Percentiles rank a stretch among this genome's conserved stretches.
Conservation (phyloP, 2,113 vertebrate species). For the Crotalus horridus region DNA sequence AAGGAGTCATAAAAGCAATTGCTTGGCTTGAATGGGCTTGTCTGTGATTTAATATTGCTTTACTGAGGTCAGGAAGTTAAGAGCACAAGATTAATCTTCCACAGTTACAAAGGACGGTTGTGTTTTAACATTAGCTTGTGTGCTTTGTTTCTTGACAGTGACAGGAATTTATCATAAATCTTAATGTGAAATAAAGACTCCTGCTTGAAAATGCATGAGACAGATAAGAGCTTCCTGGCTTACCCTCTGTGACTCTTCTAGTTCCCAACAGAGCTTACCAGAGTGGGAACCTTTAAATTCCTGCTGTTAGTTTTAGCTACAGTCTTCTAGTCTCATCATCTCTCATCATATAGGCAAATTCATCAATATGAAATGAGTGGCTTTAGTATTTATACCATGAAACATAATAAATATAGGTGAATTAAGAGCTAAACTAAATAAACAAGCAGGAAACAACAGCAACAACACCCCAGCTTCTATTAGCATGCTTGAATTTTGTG, state of each 20-base stretch:
- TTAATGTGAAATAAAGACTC: not conserved
- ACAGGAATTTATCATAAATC: not conserved
- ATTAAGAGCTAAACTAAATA: not conserved
- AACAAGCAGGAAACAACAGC: not conserved
- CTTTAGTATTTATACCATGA: not conserved
- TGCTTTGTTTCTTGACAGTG: not conserved
- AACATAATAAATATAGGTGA: not conserved
- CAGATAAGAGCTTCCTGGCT: not conserved
- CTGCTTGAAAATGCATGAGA: not conserved
- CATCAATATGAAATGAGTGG: not conserved
- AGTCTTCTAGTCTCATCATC: not conserved
- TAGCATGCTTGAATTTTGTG: not conserved
- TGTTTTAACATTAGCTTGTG: not conserved
- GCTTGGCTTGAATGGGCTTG: not conserved
- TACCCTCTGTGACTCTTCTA: not conserved
- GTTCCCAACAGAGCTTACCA: not conserved
- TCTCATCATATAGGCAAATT: not conserved
- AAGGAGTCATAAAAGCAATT: slow-evolving; percentile 11
- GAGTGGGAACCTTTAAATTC: not conserved
- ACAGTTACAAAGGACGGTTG: not conserved
- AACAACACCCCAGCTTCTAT: not conserved
- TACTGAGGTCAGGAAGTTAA: slow-evolving; percentile 10
- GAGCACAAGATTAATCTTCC: slow-evolving; percentile 8
- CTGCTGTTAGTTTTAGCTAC: not conserved
- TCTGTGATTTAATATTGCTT: slow-evolving; percentile 1